These are phyloP conservation scores for Ia io DNA, from an alignment of 2,113 vertebrate species.

Conservation along the genomic window DNA sequence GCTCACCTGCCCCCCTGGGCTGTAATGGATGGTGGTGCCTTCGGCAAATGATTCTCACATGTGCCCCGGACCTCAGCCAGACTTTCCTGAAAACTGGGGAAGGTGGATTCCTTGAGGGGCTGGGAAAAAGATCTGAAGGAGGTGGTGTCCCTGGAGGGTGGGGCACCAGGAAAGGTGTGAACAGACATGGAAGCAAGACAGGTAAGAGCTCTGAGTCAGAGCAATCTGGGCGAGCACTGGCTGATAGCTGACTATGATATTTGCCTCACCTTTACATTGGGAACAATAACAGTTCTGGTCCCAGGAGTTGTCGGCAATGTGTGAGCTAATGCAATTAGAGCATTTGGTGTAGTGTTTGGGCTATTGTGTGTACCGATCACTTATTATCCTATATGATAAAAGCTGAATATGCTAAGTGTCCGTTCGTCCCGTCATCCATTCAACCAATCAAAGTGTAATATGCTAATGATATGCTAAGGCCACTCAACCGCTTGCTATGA, in stretches of 20 bases:
- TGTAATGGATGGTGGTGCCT: neutral
- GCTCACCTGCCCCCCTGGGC: neutral
- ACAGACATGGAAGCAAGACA: neutral
- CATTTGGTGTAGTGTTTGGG: neutral
- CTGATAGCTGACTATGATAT: neutral
- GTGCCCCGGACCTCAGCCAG: neutral
- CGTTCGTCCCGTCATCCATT: too few species aligned
- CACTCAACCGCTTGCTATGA: too few species aligned
- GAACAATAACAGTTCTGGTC: rapidly evolving
- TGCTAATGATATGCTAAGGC: too few species aligned
- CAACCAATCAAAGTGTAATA: too few species aligned
- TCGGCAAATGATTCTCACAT: neutral
- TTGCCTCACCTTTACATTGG: neutral
- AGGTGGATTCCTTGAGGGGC: neutral
- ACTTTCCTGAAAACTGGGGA: neutral
- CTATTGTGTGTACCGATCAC: neutral
- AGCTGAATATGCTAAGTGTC: too few species aligned
- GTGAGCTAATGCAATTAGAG: neutral
- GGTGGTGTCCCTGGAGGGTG: neutral
- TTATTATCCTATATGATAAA: neutral
- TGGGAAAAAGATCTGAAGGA: neutral
- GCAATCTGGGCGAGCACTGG: neutral
- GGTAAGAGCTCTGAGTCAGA: neutral
- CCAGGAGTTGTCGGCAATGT: rapidly evolving
- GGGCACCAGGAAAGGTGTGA: neutral